Base-by-base conservation (phyloP, 2,113 vertebrate genomes). In the Heloderma charlesbogerti region DNA sequence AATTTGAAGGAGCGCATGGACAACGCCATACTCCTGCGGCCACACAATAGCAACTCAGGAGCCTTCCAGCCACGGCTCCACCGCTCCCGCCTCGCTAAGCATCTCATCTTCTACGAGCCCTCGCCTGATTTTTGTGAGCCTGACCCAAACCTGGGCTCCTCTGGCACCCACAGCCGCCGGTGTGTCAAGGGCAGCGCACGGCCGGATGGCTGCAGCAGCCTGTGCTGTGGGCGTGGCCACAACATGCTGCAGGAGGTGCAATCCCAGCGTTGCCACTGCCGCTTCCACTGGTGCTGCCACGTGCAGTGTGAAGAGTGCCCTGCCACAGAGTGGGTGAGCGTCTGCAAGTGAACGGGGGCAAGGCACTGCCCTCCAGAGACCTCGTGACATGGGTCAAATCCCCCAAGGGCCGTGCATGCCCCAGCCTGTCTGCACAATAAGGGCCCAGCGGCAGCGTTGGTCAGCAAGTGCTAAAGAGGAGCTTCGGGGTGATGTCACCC, bases 1-100 rank as follows among this genome's bases (percentile, higher is more conserved):
- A 94, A 98, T 1, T 93, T 99, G 79, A 97, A 96, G 92, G 97
- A 99, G 69, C 98, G 98, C 92, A 98, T 99, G 94, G 94, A 97
- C 88, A 97, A 84, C 0, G 91, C 91, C 13, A 45, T 84, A 54
- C 75, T 88, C 81, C 29, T 88, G 10, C 48, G 89, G n/a, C 89
- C 84, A 29, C 84, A 90, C 84, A 90, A 90, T 63, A 80, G 89
- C 84, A 90, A 90, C 63, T 90, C 89, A 0, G 89, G 89, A 77
- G 84, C 89, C n/a, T 90, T 90, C 48, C 84, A 48, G 45, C 89
- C 89, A 34, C 89, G 75, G 3, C 74, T 86, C 27, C 89, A 60
- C n/a, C 54, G 75, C 4, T 80, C 84, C n/a, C 89, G 37, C 16
- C 63, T 90, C 48, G 75, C 89, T 48, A 86, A 86, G 74, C 81